Conservation (phyloP, 2,888 invertebrate genomes). For the Cosmia pyralina region DNA sequence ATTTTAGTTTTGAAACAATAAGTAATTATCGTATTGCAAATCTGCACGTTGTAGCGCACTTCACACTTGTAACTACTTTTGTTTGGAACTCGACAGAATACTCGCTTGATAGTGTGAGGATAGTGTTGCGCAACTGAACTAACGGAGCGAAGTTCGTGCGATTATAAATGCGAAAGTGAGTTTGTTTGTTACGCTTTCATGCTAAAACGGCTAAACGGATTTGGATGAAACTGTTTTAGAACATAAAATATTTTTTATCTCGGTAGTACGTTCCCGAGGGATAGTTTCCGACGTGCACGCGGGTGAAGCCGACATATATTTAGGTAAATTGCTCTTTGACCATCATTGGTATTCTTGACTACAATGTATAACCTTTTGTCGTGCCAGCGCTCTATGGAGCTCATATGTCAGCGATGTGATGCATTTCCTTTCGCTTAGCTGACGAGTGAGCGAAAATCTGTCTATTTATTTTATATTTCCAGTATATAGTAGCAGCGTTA, state of each 20-base stretch:
- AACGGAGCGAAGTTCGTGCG: not conserved
- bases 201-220: too few species aligned
- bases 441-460: not conserved
- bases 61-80: slow-evolving; percentile 19
- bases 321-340: not conserved
- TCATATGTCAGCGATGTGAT: not conserved
- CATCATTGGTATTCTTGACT: not conserved
- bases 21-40: too few species aligned
- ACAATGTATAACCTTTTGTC: too few species aligned
- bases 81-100: slow-evolving; percentile 23
- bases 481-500: too few species aligned
- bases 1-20: slow-evolving; percentile 18
- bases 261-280: too few species aligned
- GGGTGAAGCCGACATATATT: not conserved
- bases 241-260: too few species aligned
- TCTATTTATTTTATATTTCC: too few species aligned
- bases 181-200: too few species aligned
- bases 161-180: too few species aligned
- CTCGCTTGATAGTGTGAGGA: slow-evolving; percentile 10
- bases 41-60: slow-evolving; percentile 14
- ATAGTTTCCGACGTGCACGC: too few species aligned
- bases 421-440: not conserved
- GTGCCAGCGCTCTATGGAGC: too few species aligned
- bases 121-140: not conserved
- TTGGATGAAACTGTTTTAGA: too few species aligned